A percentile compares a stretch with the other conserved stretches of the same genome.
Conservation (phyloP, 2,888 invertebrate species). For the Eledone cirrhosa region DNA sequence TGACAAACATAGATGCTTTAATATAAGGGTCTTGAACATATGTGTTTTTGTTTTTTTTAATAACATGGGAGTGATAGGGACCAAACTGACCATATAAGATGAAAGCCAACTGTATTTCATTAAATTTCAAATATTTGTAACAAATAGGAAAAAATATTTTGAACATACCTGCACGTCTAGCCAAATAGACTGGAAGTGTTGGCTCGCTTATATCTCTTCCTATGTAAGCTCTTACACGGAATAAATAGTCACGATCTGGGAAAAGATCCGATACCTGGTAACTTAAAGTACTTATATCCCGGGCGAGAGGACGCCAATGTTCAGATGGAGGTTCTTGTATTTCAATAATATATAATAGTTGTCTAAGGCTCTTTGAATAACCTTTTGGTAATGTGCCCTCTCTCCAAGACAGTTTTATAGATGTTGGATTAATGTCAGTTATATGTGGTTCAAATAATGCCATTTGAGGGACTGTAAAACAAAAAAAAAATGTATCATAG, state of each 20-base stretch:
- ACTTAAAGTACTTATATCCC: conserved; percentile 45
- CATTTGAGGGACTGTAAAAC: conserved; percentile 45
- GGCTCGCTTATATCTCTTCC: conserved; percentile 96
- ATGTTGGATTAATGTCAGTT: conserved; percentile 90
- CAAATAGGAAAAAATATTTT: too few relatives aligned
- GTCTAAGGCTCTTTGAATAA: conserved; percentile 74
- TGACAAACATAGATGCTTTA: too few relatives aligned
- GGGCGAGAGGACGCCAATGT: conserved; percentile 56
- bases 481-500: background rate
- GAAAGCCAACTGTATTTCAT: too few relatives aligned
- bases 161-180: conserved; percentile 51
- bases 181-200: conserved; percentile 73
- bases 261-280: conserved; percentile 49
- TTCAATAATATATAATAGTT: conserved; percentile 93
- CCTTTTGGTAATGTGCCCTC: conserved; percentile 85
- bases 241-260: conserved; percentile 83
- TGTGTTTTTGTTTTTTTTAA: too few relatives aligned
- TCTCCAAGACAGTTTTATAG: conserved; percentile 92
- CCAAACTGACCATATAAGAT: too few relatives aligned
- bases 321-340: conserved; percentile 72
- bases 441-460: conserved; percentile 84
- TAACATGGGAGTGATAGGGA: too few relatives aligned
- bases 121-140: too few relatives aligned
- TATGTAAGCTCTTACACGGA: conserved; percentile 94
- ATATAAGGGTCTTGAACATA: too few relatives aligned